phyloP scores from a whole-genome alignment of 2,113 vertebrate genomes.

The Pontoporia blainvillei region DNA sequence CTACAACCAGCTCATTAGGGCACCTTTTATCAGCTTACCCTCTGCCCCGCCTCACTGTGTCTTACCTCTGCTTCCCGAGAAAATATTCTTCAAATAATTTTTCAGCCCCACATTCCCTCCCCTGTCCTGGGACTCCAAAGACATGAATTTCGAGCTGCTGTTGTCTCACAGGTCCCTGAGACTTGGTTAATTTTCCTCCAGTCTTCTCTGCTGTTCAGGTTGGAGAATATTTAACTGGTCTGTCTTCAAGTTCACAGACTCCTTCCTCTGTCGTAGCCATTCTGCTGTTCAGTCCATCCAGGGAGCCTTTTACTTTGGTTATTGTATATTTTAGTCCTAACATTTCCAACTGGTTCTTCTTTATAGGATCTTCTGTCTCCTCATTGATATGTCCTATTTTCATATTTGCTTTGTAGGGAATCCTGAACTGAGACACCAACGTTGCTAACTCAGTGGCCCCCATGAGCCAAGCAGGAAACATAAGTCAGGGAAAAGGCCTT shows the following conservation, averaged over 20 bases:
- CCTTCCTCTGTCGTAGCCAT: background rate
- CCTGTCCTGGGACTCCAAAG: background rate
- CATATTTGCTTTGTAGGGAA: background rate
- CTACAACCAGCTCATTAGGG: background rate
- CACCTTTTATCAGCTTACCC: background rate
- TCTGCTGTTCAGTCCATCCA: background rate
- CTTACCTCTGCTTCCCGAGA: background rate
- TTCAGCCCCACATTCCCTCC: background rate
- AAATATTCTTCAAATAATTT: background rate
- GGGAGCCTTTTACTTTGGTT: background rate
- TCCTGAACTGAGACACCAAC: background rate
- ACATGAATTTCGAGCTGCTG: background rate
- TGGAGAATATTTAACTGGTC: background rate
- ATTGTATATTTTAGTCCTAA: background rate
- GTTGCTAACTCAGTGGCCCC: background rate
- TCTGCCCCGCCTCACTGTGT: accelerated
- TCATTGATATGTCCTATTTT: background rate
- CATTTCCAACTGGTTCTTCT: background rate
- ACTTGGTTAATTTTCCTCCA: background rate
- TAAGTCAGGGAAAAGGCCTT: background rate
- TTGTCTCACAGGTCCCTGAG: background rate
- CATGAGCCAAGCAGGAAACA: background rate
- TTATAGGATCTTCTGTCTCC: background rate
- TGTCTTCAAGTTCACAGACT: background rate
- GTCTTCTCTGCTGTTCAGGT: background rate